Base-by-base conservation (phyloP, 1,140 invertebrate genomes). In the Drosophila elegans region DNA sequence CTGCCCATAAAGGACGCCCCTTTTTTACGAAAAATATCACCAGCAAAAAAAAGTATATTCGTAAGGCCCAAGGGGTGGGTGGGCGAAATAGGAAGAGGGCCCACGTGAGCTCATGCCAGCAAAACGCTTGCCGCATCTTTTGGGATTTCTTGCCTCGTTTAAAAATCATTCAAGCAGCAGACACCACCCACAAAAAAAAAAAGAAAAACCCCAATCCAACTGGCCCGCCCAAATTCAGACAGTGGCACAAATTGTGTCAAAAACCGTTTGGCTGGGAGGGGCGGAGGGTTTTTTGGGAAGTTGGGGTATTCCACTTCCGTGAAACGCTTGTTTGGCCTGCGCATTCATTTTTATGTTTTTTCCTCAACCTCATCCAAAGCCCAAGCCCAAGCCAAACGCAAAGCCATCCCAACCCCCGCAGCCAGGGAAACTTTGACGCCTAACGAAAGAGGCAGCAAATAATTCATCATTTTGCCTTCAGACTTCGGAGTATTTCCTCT, bases 121-220 rank as follows among this genome's bases (percentile, higher is more conserved):
- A 82, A 85, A 86, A 78, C 79, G 83, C 66, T 88, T 83, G 80
- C 76, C 84, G 84, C 84, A 88, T 88, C 84, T 88, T 88, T 88
- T 80, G 84, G 84, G 84, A 88, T 88, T 88, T 88, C 84, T 88
- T 88, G 84, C 84, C 84, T 88, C 84, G 84, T 88, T 88, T 88
- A 88, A 88, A 88, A 88, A 88, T 89, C 84, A 88, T 88, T 88
- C 84, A 88, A 88, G 84, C 84, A 88, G 84, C 84, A 88, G 84
- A 89, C 84, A 78, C 80, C 81, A 69, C 84, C 80, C 16, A 21
- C 16, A 21, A 21, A 21, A 21, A 21, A 21, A 21, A 21, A 21
- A 21, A 21, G 16, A 21, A 21, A 21, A 21, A 21, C 16, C 16
- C 16, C 16, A 21, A 21, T 21, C 16, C 16, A 21, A 21, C 16